A percentile compares a stretch with the other conserved stretches of the same genome.
Evolutionary conservation across 2,888 invertebrate genomes (phyloP).

Genomic region (Melinaea menophilus): DNA sequence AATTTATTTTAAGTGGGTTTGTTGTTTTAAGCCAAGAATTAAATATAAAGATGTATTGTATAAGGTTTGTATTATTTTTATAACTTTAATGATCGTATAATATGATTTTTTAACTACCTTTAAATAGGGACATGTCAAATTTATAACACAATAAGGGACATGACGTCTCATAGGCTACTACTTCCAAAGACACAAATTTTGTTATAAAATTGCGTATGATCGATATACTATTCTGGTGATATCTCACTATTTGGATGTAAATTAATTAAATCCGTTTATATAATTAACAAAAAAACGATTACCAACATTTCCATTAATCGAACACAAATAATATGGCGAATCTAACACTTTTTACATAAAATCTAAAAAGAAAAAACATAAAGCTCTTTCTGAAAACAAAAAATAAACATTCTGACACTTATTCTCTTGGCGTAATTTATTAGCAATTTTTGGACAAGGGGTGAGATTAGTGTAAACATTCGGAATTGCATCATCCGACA

Average conservation of each 20-base stretch:
- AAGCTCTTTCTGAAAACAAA: constrained; percentile 17
- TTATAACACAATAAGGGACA: background rate
- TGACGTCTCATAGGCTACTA: background rate
- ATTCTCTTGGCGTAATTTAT: constrained; percentile 28
- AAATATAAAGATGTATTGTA: too few species aligned
- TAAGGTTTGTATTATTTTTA: too few species aligned
- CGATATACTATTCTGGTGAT: background rate
- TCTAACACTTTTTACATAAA: constrained; percentile 16
- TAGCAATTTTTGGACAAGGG: constrained; percentile 28
- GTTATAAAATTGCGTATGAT: background rate
- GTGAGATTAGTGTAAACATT: constrained; percentile 26
- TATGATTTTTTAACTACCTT: too few species aligned
- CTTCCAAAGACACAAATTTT: background rate
- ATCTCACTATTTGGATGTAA: constrained; percentile 6
- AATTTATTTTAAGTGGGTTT: too few species aligned
- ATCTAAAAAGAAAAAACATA: constrained; percentile 16
- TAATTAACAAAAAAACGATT: constrained; percentile 3
- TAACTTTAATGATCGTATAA: too few species aligned
- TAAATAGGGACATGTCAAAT: background rate
- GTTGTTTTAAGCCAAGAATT: too few species aligned
- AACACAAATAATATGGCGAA: constrained; percentile 16
- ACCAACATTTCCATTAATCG: constrained; percentile 16
- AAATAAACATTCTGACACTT: constrained; percentile 23
- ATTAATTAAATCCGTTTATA: constrained; percentile 9
- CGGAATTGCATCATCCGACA: constrained; percentile 27